These are phyloP conservation scores for Acipenser ruthenus DNA, from an alignment of 2,797 vertebrate species.

Conservation along the genomic window DNA sequence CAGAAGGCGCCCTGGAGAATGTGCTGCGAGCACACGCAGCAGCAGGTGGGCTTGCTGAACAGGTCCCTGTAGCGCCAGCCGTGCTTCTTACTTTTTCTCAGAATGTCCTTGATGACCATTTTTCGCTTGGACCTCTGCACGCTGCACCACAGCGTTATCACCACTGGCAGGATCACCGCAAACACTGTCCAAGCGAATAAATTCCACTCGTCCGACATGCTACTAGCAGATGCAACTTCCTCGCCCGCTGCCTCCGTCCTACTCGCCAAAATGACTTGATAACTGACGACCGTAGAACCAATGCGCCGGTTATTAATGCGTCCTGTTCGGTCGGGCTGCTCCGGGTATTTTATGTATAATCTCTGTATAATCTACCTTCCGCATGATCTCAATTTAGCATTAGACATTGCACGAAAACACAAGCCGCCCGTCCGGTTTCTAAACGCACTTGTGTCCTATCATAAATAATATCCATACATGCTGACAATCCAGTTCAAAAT, in stretches of 20 bases:
- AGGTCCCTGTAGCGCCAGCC: slow-evolving; percentile 87
- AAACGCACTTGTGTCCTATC: too few species aligned
- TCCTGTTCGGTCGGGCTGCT: neutral
- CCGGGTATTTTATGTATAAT: neutral
- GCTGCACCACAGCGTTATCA: slow-evolving; percentile 88
- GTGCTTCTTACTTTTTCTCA: slow-evolving; percentile 77
- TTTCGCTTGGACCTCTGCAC: slow-evolving; percentile 77
- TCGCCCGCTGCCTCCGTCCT: slow-evolving; percentile 42
- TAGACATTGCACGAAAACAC: too few species aligned
- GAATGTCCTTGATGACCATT: slow-evolving; percentile 68
- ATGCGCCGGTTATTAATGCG: too few species aligned
- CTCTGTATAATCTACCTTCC: neutral
- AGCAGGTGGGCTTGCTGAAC: slow-evolving; percentile 90
- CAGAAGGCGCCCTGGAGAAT: slow-evolving; percentile 86
- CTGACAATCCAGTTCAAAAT: too few species aligned
- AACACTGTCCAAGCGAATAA: slow-evolving; percentile 76
- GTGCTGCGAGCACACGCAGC: slow-evolving; percentile 83
- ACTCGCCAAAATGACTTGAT: slow-evolving; percentile 11
- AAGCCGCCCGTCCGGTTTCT: too few species aligned
- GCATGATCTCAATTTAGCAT: too few species aligned
- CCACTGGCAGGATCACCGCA: slow-evolving; percentile 76
- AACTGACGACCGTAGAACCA: neutral
- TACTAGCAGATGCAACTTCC: slow-evolving; percentile 23
- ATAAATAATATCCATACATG: too few species aligned
- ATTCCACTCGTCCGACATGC: slow-evolving; percentile 61